Conservation (phyloP, 35 echinoderm and acorn worm genomes). For the Apostichopus parvimensis region DNA sequence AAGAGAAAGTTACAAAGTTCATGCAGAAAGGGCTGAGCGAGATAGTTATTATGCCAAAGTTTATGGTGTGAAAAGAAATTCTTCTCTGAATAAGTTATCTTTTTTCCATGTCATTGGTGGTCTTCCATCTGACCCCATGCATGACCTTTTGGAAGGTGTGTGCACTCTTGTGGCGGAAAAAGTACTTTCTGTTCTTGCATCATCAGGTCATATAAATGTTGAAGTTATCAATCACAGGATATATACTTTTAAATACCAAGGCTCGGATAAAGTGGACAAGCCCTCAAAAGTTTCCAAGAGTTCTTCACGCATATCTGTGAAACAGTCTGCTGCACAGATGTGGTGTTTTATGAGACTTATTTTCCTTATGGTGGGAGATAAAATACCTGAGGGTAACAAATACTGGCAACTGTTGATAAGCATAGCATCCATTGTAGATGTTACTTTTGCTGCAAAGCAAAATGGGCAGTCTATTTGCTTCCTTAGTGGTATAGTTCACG, state of each 20-base stretch:
- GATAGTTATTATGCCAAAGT: background rate
- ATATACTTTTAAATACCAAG: background rate
- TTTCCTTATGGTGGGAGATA: background rate
- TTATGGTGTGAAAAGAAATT: background rate
- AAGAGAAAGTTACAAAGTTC: background rate
- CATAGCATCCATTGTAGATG: background rate
- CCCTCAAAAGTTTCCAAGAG: background rate
- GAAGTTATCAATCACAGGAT: background rate
- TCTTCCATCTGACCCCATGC: background rate
- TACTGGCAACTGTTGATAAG: slow-evolving; percentile 25
- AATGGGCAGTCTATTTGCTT: slow-evolving; percentile 9
- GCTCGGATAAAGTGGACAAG: slow-evolving; percentile 5
- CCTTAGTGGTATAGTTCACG: slow-evolving; percentile 8
- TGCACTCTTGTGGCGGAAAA: background rate
- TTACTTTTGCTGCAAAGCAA: slow-evolving; percentile 11
- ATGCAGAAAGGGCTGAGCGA: background rate
- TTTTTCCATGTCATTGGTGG: slow-evolving; percentile 3
- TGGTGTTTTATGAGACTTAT: slow-evolving; percentile 17
- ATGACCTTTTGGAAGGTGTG: background rate
- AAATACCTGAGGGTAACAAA: background rate
- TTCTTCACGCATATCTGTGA: background rate
- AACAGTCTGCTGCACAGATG: background rate
- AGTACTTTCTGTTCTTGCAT: background rate
- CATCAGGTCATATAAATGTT: background rate
- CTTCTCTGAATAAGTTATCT: background rate